phyloP scores from a whole-genome alignment of 2,113 vertebrate genomes.

The Trogon melanurus region DNA sequence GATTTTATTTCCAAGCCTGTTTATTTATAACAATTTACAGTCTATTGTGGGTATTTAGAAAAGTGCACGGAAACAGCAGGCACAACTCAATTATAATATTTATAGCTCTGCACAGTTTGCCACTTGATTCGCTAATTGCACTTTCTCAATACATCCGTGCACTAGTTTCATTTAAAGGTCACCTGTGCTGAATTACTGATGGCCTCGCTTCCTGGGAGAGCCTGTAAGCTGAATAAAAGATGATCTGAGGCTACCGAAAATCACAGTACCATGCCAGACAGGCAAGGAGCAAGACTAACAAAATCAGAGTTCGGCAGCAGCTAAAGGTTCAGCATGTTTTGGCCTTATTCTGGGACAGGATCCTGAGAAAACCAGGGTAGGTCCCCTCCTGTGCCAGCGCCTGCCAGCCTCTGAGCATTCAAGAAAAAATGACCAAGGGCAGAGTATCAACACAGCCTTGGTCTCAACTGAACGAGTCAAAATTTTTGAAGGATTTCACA shows the following conservation, averaged over 20 bases:
- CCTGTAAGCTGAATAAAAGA: conserved; percentile 53
- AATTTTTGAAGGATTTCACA: background rate
- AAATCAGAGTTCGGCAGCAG: rapidly evolving
- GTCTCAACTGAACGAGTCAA: background rate
- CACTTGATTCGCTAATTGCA: conserved; percentile 47
- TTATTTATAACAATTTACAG: conserved; percentile 31
- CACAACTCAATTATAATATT: conserved; percentile 39
- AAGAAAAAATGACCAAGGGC: rapidly evolving
- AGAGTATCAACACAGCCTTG: background rate
- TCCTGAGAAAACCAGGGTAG: background rate
- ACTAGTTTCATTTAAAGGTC: conserved; percentile 51
- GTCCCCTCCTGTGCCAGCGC: background rate
- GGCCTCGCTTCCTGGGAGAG: background rate
- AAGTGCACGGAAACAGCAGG: conserved; percentile 10
- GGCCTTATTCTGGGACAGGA: background rate
- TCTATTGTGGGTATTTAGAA: conserved; percentile 25
- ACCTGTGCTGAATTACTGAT: background rate
- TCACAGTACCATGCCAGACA: background rate
- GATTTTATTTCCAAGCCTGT: conserved; percentile 30
- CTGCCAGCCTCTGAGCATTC: rapidly evolving
- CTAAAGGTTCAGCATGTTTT: background rate
- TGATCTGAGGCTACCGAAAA: background rate
- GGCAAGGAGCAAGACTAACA: background rate
- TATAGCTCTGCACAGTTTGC: conserved; percentile 5
- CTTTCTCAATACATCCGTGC: background rate